phyloP scores from a whole-genome alignment of 2,888 invertebrate genomes.

The Allacma fusca region DNA sequence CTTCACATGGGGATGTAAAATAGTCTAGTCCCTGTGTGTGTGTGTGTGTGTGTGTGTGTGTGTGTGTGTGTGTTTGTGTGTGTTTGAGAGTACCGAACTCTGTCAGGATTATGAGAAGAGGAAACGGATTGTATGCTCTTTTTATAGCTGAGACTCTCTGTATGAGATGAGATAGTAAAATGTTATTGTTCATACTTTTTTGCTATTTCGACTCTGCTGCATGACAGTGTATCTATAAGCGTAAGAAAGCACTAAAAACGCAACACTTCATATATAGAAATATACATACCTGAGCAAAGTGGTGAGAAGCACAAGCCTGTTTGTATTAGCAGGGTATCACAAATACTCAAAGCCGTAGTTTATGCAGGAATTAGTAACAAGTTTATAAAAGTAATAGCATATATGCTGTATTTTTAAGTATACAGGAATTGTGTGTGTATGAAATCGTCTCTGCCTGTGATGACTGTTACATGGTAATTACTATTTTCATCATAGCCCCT shows the following conservation, averaged over 20 bases:
- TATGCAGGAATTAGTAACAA: too few species aligned
- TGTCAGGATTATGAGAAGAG: background rate
- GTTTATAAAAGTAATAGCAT: too few species aligned
- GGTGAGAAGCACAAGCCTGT: too few species aligned
- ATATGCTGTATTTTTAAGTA: too few species aligned
- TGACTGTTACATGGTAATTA: slow-evolving; percentile 17
- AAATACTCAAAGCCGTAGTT: too few species aligned
- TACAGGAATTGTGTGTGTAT: background rate
- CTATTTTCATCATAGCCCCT: slow-evolving; percentile 20
- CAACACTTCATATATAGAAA: too few species aligned
- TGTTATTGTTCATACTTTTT: slow-evolving; percentile 3
- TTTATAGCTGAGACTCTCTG: background rate
- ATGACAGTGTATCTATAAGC: background rate
- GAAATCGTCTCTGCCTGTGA: background rate
- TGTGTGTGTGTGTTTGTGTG: background rate
- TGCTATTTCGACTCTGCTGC: background rate
- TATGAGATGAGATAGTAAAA: background rate
- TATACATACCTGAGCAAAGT: too few species aligned
- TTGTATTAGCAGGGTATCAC: too few species aligned
- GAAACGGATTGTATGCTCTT: slow-evolving; percentile 9
- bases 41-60: background rate
- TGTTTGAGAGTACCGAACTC: background rate
- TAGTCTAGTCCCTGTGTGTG: background rate
- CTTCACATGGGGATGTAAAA: slow-evolving; percentile 6
- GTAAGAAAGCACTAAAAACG: too few species aligned